Evolutionary conservation across 2,797 vertebrate genomes (phyloP).

Genomic region (Nyctalus aviator): DNA sequence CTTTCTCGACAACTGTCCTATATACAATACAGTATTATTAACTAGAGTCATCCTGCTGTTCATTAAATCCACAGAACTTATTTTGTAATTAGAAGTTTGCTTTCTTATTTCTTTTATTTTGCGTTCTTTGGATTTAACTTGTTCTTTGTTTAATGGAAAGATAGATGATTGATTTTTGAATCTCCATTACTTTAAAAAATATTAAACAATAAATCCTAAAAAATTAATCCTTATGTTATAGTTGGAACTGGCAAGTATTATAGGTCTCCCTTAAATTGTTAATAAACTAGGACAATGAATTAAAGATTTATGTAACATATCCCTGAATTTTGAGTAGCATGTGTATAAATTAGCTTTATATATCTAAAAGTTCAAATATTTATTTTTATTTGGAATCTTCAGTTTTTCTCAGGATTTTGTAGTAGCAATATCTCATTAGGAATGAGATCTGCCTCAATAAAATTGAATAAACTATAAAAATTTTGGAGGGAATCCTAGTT

Average conservation of each 20-base stretch:
- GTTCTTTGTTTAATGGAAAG: not conserved
- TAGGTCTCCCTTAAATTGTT: not conserved
- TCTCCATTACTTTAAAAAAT: slow-evolving; percentile 30
- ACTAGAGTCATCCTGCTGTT: not conserved
- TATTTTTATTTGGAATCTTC: slow-evolving; percentile 11
- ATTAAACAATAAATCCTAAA: slow-evolving; percentile 1
- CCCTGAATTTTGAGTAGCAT: not conserved
- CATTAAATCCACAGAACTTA: not conserved
- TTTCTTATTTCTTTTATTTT: not conserved
- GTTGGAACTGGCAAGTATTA: not conserved
- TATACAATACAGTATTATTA: not conserved
- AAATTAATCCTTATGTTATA: not conserved
- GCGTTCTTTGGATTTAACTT: not conserved
- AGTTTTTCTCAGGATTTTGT: not conserved
- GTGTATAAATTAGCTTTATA: not conserved
- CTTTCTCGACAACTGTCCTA: not conserved
- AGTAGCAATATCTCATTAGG: not conserved
- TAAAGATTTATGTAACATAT: not conserved
- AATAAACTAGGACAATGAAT: not conserved
- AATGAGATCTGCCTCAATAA: not conserved
- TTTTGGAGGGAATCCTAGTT: slow-evolving; percentile 14
- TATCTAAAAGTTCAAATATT: not conserved
- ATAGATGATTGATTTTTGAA: not conserved
- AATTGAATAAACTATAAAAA: not conserved
- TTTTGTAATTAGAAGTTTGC: not conserved